phyloP scores from a whole-genome alignment of 2,888 invertebrate genomes.

The Caenorhabditis sp. region DNA sequence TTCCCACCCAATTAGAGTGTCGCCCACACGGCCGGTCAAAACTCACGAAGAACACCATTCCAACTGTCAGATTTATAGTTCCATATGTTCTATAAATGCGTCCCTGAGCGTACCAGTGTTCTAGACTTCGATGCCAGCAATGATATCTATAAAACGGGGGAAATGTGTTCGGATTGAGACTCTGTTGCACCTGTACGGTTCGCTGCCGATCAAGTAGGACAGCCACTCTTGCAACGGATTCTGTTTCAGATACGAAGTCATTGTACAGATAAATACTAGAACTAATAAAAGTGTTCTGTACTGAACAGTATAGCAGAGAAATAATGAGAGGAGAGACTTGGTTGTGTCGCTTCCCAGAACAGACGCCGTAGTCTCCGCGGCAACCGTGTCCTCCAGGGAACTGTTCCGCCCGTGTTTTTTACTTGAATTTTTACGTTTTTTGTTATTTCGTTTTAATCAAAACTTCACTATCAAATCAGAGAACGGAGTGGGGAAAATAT shows the following conservation, averaged over 20 bases:
- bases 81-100: constrained; percentile 15
- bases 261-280: too few relatives aligned
- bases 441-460: background rate
- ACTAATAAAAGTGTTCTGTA: too few relatives aligned
- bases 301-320: background rate
- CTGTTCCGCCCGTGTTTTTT: background rate
- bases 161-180: too few relatives aligned
- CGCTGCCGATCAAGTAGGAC: constrained; percentile 27
- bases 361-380: background rate
- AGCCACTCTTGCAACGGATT: constrained; percentile 27
- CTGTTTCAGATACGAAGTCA: constrained; percentile 33
- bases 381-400: constrained; percentile 5
- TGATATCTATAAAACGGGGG: too few relatives aligned
- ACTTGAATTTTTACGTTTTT: background rate
- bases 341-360: background rate
- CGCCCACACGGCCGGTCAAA: background rate
- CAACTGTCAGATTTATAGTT: constrained; percentile 10
- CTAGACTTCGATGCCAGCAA: constrained; percentile 35
- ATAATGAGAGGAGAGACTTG: background rate
- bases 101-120: constrained; percentile 27
- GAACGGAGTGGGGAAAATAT: background rate
- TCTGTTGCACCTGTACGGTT: constrained; percentile 47
- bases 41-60: constrained; percentile 16
- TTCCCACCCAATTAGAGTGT: constrained; percentile 1
- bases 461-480: constrained; percentile 3